Conservation (phyloP, 2,113 vertebrate species). For the Burhinus oedicnemus region DNA sequence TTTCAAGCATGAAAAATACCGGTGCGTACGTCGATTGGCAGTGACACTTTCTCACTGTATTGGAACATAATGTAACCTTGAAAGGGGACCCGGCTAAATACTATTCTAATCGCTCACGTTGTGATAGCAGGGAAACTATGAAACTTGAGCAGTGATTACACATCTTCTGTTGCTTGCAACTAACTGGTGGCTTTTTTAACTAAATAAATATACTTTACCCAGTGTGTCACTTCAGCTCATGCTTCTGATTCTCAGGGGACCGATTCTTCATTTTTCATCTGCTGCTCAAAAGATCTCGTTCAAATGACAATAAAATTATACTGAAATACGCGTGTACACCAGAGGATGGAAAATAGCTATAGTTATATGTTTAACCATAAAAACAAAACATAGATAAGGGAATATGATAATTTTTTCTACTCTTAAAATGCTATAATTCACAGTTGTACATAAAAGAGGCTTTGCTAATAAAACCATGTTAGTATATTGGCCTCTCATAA, state of each 20-base stretch:
- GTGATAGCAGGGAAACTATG: neutral
- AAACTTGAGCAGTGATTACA: neutral
- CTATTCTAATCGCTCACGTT: neutral
- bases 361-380: neutral
- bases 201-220: neutral
- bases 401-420: neutral
- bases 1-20: conserved; percentile 7
- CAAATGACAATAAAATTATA: neutral
- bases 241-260: neutral
- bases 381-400: neutral
- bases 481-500: neutral
- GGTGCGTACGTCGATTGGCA: neutral
- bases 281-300: neutral
- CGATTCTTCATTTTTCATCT: neutral
- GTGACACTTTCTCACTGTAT: neutral
- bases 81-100: neutral
- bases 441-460: neutral
- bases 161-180: neutral
- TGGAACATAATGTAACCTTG: conserved; percentile 7
- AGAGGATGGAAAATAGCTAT: neutral
- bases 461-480: neutral
- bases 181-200: neutral
- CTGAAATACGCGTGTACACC: neutral
- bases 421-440: neutral
- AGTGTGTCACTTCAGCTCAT: neutral